These are phyloP conservation scores for Drosophila koepferae DNA, from an alignment of 2,888 invertebrate species.

Conservation along the genomic window DNA sequence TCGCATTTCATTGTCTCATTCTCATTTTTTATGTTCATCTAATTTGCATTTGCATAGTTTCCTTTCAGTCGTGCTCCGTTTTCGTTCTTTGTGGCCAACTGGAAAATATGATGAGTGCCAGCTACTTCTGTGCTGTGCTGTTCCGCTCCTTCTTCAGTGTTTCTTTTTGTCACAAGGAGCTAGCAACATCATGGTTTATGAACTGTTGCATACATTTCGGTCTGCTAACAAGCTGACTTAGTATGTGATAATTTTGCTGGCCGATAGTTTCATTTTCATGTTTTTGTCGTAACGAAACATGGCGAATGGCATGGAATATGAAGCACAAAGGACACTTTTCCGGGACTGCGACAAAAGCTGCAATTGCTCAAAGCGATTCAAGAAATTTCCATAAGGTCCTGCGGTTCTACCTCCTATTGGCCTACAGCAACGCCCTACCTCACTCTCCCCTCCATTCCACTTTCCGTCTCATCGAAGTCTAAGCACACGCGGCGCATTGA, in stretches of 20 bases:
- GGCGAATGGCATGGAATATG: neutral
- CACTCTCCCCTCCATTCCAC: neutral
- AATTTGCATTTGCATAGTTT: constrained; percentile 77
- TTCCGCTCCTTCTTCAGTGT: neutral
- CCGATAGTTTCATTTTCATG: constrained; percentile 76
- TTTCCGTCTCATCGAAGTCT: constrained; percentile 57
- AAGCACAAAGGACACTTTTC: constrained; percentile 27
- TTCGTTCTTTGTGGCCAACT: constrained; percentile 46
- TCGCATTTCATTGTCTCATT: constrained; percentile 54
- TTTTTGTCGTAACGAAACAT: constrained; percentile 61
- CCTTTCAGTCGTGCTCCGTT: constrained; percentile 29
- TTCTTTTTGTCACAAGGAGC: constrained; percentile 25
- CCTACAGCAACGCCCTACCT: neutral
- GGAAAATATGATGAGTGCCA: constrained; percentile 70
- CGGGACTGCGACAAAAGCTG: constrained; percentile 53
- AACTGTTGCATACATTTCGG: constrained; percentile 75
- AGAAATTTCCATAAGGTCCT: constrained; percentile 68
- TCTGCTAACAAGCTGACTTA: constrained; percentile 76
- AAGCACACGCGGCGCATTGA: constrained; percentile 75
- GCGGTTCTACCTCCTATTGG: constrained; percentile 6
- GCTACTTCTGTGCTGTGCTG: constrained; percentile 6
- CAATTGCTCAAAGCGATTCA: constrained; percentile 51
- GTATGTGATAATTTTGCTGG: constrained; percentile 76
- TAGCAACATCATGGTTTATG: constrained; percentile 62
- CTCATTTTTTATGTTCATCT: constrained; percentile 59